These are phyloP conservation scores for Pongo abelii DNA, from an alignment of 2,113 vertebrate genomes.

Conservation along the genomic window DNA sequence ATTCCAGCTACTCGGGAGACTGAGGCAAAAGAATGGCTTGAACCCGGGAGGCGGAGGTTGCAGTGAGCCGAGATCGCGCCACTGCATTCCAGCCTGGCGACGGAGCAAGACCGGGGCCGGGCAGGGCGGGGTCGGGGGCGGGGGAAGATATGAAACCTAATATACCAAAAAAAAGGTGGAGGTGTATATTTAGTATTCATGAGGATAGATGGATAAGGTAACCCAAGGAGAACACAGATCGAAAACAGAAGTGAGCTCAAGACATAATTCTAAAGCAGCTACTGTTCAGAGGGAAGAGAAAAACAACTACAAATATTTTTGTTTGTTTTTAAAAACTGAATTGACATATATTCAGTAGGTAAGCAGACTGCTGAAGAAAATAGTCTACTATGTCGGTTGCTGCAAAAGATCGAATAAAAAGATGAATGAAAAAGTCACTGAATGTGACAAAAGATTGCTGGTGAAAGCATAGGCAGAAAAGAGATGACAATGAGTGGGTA, in stretches of 20 bases:
- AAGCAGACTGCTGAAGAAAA: background rate
- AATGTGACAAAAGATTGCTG: background rate
- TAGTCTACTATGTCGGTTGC: background rate
- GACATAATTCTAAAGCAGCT: background rate
- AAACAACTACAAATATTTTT: background rate
- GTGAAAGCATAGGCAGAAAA: background rate
- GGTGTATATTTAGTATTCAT: background rate
- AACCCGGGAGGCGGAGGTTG: too few species aligned
- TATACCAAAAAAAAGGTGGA: background rate
- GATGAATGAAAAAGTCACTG: background rate
- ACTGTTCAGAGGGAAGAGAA: background rate
- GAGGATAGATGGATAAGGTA: background rate
- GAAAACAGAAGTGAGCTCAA: background rate
- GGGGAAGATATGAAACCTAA: background rate
- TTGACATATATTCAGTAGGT: background rate
- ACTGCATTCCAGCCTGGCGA: too few species aligned
- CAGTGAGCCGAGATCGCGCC: too few species aligned
- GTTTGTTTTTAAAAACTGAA: background rate
- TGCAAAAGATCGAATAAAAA: background rate
- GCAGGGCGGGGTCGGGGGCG: too few species aligned
- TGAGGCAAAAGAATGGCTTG: too few species aligned
- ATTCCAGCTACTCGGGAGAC: too few species aligned
- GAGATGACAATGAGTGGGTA: background rate
- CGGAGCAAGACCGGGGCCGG: too few species aligned
- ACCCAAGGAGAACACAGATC: background rate